phyloP scores from a whole-genome alignment of 2,888 invertebrate genomes.

The Caenorhabditis sp. region DNA sequence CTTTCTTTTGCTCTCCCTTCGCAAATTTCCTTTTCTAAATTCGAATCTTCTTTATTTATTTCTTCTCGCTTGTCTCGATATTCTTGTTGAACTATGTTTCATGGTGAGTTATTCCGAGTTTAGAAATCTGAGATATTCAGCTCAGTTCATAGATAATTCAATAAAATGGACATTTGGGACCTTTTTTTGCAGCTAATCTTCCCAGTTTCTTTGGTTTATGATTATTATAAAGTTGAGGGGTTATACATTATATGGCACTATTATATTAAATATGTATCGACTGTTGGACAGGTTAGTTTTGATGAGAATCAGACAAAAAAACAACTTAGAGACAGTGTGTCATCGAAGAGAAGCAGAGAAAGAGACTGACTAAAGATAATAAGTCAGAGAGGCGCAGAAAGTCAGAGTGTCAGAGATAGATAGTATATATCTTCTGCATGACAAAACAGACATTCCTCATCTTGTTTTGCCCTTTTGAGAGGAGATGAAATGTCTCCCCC shows the following conservation, averaged over 20 bases:
- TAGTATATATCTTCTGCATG: background rate
- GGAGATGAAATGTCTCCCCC: too few relatives aligned
- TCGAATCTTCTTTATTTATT: slow-evolving; percentile 51
- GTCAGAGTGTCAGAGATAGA: background rate
- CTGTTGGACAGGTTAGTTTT: slow-evolving; percentile 45
- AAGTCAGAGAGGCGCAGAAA: background rate
- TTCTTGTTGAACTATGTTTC: slow-evolving; percentile 54
- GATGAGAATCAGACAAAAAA: background rate
- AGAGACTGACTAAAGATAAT: too few relatives aligned
- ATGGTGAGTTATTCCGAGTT: slow-evolving; percentile 47
- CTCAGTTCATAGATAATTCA: slow-evolving; percentile 3
- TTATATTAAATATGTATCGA: slow-evolving; percentile 52
- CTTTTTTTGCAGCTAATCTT: slow-evolving; percentile 52
- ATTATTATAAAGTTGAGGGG: slow-evolving; percentile 45
- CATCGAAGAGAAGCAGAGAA: too few relatives aligned
- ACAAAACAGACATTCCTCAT: too few relatives aligned
- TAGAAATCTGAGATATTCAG: background rate
- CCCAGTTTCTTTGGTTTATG: slow-evolving; percentile 45
- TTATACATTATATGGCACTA: slow-evolving; percentile 55
- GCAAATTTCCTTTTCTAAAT: slow-evolving; percentile 33
- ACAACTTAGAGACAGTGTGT: too few relatives aligned
- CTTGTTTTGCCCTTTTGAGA: background rate
- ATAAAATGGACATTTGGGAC: background rate
- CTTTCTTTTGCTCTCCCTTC: slow-evolving; percentile 48
- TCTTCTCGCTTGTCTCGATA: slow-evolving; percentile 51